Evolutionary conservation across 1,140 invertebrate species (phyloP).

Genomic region (Drosophila mayri): DNA sequence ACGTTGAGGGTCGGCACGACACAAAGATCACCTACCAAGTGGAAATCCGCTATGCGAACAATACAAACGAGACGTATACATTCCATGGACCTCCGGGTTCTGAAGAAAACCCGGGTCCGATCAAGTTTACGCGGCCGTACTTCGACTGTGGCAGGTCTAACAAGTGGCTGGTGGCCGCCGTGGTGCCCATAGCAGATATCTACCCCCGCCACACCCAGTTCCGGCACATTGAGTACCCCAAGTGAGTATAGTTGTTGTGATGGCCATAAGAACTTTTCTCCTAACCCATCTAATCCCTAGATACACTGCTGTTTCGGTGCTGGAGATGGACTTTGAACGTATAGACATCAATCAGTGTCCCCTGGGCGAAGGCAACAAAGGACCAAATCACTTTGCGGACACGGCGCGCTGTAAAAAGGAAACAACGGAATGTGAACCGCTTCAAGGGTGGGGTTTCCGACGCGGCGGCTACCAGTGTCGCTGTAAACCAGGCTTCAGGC

Average conservation of each 20-base stretch:
- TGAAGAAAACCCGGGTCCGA: constrained; percentile 95
- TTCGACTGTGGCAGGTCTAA: constrained; percentile 98
- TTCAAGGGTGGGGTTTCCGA: constrained; percentile 97
- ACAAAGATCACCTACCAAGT: constrained; percentile 97
- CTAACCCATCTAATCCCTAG: constrained; percentile 85
- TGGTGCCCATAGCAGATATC: constrained; percentile 97
- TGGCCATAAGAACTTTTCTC: neutral
- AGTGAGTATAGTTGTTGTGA: constrained; percentile 87
- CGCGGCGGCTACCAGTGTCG: constrained; percentile 98
- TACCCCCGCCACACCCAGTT: constrained; percentile 97
- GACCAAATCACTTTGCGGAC: constrained; percentile 95
- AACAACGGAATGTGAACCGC: constrained; percentile 98
- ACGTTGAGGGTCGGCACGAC: constrained; percentile 92
- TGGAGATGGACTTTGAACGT: constrained; percentile 98
- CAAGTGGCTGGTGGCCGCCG: constrained; percentile 97
- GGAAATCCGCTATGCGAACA: constrained; percentile 96
- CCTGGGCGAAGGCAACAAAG: constrained; percentile 93
- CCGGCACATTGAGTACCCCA: constrained; percentile 97
- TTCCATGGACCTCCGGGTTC: constrained; percentile 96
- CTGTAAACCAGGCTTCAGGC: constrained; percentile 94
- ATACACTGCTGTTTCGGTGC: constrained; percentile 95
- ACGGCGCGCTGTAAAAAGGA: constrained; percentile 96
- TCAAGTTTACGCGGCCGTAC: constrained; percentile 97
- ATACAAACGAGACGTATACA: constrained; percentile 97
- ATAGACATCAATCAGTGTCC: constrained; percentile 99